A percentile compares a stretch with the other conserved stretches of the same genome.
Evolutionary conservation across 2,797 vertebrate species (phyloP).

Genomic region (Odontamblyopus rebecca): DNA sequence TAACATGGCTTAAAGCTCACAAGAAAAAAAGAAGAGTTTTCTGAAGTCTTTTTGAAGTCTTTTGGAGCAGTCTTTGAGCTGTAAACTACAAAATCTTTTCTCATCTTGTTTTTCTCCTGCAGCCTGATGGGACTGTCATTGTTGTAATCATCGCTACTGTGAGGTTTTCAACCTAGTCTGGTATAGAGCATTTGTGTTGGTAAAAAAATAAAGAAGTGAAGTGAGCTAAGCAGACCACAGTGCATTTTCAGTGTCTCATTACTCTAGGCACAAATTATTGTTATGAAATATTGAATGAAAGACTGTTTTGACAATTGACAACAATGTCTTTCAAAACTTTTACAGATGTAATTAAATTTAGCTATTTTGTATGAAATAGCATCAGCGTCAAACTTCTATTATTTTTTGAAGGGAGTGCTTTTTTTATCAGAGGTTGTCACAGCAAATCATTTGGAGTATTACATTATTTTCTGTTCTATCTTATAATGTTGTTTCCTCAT

Average conservation of each 20-base stretch:
- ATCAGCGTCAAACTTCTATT: not conserved
- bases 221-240: not conserved
- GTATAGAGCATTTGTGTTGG: conserved; percentile 3
- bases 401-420: not conserved
- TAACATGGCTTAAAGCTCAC: too few relatives aligned
- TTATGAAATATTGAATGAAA: too few relatives aligned
- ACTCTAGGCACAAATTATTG: too few relatives aligned
- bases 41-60: conserved; percentile 38
- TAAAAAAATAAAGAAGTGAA: not conserved
- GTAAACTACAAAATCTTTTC: conserved; percentile 20
- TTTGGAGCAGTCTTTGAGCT: conserved; percentile 22
- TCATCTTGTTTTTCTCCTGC: conserved; percentile 22
- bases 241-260: too few relatives aligned
- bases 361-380: not conserved
- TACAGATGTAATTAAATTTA: not conserved
- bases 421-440: not conserved
- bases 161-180: conserved; percentile 20
- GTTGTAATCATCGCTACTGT: conserved; percentile 28
- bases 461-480: too few relatives aligned
- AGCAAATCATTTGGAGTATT: not conserved
- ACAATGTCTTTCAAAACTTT: too few relatives aligned
- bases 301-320: not conserved
- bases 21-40: conserved; percentile 29
- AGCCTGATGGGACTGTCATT: conserved; percentile 6
- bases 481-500: too few relatives aligned